Percentiles rank a stretch among this genome's conserved stretches.
Conservation (phyloP, 2,797 vertebrate genomes). For the Ptychadena robeensis region DNA sequence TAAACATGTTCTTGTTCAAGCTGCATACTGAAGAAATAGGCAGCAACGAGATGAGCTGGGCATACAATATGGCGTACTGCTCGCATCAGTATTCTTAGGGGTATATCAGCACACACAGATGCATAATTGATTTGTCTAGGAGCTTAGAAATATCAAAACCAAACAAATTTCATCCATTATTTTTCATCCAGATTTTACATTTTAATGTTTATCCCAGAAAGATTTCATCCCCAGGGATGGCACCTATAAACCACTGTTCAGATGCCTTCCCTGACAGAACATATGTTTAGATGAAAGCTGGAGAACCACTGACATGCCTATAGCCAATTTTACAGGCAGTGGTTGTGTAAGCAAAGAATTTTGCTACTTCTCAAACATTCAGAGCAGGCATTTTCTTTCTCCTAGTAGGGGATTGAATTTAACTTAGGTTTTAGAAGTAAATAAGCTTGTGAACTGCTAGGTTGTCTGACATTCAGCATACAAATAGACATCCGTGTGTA, state of each 20-base stretch:
- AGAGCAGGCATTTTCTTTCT: not conserved
- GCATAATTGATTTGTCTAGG: not conserved
- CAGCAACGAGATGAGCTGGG: not conserved
- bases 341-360: constrained; percentile 34
- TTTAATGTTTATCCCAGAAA: constrained; percentile 26
- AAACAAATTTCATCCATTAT: constrained; percentile 9
- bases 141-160: constrained; percentile 10
- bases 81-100: not conserved
- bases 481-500: not conserved
- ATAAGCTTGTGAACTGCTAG: not conserved
- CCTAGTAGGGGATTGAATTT: not conserved
- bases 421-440: not conserved
- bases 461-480: not conserved
- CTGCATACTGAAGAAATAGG: too few species aligned
- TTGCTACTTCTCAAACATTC: constrained; percentile 6
- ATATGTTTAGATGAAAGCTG: constrained; percentile 49
- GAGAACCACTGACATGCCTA: constrained; percentile 29
- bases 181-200: not conserved
- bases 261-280: constrained; percentile 32
- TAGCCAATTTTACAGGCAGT: constrained; percentile 10
- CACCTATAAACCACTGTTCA: constrained; percentile 25
- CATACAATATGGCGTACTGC: not conserved
- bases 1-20: not conserved
- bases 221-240: not conserved
- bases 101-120: not conserved